Evolutionary conservation across 35 echinoderm and acorn worm species (phyloP).

Genomic region (Apostichopus japonicus): DNA sequence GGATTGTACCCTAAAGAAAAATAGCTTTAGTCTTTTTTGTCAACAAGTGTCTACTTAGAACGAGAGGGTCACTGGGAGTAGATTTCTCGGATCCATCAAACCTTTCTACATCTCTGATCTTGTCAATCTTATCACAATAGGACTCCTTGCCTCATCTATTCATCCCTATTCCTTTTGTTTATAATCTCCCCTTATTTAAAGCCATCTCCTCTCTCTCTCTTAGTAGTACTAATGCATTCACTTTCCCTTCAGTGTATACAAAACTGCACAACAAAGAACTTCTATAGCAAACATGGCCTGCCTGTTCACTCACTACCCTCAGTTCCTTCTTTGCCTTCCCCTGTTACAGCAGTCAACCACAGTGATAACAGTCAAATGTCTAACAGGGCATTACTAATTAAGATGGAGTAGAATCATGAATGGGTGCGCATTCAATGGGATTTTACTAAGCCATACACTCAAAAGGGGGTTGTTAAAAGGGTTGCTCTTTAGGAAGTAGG

Average conservation of each 20-base stretch:
- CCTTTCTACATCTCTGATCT: background rate
- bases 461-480: background rate
- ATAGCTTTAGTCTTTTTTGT: slow-evolving; percentile 35
- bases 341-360: slow-evolving; percentile 12
- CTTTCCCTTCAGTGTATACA: background rate
- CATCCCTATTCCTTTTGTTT: background rate
- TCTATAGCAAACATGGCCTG: background rate
- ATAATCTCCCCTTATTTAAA: slow-evolving; percentile 26
- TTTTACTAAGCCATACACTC: slow-evolving; percentile 6
- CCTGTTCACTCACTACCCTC: background rate
- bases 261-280: slow-evolving; percentile 6
- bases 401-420: slow-evolving; percentile 24
- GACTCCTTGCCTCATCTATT: background rate
- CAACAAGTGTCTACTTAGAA: background rate
- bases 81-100: slow-evolving; percentile 16
- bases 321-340: no score
- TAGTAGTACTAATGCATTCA: background rate
- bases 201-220: background rate
- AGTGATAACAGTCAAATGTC: slow-evolving; percentile 22
- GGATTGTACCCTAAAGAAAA: background rate
- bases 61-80: background rate
- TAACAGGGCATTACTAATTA: slow-evolving; percentile 51
- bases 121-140: slow-evolving; percentile 28
- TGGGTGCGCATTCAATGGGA: slow-evolving; percentile 5
- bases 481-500: background rate